Conservation (phyloP, 2,113 vertebrate genomes). For the Seriola dumerili region DNA sequence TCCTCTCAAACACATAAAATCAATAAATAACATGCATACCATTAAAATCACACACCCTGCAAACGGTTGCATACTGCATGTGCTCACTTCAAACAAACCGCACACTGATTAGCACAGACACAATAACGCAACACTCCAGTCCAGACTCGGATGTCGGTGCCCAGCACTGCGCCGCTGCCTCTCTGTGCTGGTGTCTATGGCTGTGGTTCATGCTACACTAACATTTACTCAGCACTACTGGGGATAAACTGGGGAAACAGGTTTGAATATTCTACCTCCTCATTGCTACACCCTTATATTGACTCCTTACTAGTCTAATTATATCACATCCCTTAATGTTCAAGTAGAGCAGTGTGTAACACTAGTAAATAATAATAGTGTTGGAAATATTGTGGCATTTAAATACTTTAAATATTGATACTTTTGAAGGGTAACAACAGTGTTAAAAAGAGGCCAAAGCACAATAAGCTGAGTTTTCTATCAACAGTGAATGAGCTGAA, state of each 20-base stretch:
- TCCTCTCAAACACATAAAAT: slow-evolving; percentile 12
- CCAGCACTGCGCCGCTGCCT: slow-evolving; percentile 20
- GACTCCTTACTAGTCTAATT: background rate
- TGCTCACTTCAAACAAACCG: slow-evolving; percentile 31
- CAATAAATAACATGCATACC: slow-evolving; percentile 41
- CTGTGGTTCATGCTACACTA: slow-evolving; percentile 59
- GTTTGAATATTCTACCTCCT: background rate
- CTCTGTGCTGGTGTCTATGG: slow-evolving; percentile 45
- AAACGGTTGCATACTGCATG: slow-evolving; percentile 26
- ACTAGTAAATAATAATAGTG: slow-evolving; percentile 12
- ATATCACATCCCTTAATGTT: slow-evolving; percentile 46
- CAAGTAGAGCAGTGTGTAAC: slow-evolving; percentile 62
- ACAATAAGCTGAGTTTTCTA: slow-evolving; percentile 8
- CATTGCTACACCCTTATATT: slow-evolving; percentile 16
- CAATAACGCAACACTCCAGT: background rate
- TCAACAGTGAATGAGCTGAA: slow-evolving; percentile 6
- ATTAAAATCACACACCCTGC: slow-evolving; percentile 29
- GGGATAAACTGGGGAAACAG: slow-evolving; percentile 2
- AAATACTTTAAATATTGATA: slow-evolving; percentile 26
- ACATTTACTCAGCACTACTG: slow-evolving; percentile 47
- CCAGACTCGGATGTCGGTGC: slow-evolving; percentile 25
- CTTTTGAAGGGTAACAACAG: background rate
- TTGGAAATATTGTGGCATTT: slow-evolving; percentile 11
- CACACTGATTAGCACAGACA: slow-evolving; percentile 22
- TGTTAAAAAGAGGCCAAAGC: slow-evolving; percentile 10